These are phyloP conservation scores for Troides helena DNA, from an alignment of 2,888 invertebrate species.

Conservation along the genomic window DNA sequence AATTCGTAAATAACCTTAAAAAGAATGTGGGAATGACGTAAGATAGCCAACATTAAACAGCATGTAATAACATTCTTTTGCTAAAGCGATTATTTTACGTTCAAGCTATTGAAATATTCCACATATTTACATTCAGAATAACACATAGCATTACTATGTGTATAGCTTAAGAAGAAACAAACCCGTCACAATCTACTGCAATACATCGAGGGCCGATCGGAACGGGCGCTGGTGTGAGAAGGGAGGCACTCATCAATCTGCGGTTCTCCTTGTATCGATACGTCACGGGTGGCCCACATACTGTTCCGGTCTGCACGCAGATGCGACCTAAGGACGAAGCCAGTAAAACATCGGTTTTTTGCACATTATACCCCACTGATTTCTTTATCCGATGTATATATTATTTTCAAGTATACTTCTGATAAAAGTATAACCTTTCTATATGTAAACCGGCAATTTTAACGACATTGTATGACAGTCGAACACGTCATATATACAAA, in stretches of 20 bases:
- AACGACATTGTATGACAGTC: no score
- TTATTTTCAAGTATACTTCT: no score
- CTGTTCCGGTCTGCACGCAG: constrained; percentile 55
- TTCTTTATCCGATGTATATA: no score
- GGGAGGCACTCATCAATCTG: constrained; percentile 65
- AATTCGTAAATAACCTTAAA: no score
- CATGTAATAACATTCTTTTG: no score
- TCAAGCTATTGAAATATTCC: no score
- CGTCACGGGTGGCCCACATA: constrained; percentile 65
- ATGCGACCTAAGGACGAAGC: constrained; percentile 51
- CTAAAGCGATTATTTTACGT: no score
- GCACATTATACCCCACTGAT: neutral
- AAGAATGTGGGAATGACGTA: no score
- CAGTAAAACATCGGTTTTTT: neutral
- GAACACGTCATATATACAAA: no score
- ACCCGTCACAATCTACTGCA: constrained; percentile 56
- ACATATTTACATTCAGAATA: neutral
- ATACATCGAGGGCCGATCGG: constrained; percentile 46
- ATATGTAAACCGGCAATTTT: no score
- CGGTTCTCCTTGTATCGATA: constrained; percentile 63
- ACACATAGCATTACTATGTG: constrained; percentile 9
- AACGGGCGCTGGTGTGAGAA: constrained; percentile 32
- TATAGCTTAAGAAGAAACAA: constrained; percentile 43
- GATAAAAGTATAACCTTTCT: no score
- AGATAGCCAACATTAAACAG: no score